Evolutionary conservation across 2,888 invertebrate genomes (phyloP), one percentile per base, ranked within the genome.

Genomic region (Leucozona laternaria): DNA sequence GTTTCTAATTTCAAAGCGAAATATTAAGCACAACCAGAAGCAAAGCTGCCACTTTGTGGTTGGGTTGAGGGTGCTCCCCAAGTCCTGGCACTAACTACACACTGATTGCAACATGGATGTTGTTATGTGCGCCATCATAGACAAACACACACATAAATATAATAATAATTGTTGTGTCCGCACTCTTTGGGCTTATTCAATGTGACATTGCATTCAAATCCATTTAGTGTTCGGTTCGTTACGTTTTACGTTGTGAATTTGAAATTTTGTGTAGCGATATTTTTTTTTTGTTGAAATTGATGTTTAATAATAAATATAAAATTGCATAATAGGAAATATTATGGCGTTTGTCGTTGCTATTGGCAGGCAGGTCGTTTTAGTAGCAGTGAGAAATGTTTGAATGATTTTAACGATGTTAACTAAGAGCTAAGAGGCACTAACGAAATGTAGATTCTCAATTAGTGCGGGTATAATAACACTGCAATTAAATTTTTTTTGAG

Each of bases 141-240:
- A 50, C 64, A 64, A 34, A 62, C 6, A 57, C 37, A 17, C 37
- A 66, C 53, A 71, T 25, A 22, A 7, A 60, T 8, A 40, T 40
- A 34, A 66, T 34, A 66, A 58, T 76, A 50, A 55, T 70, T 79
- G 79, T 71, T 80, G 22, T 60, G 60, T 60, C 60, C 60, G 22
- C 71, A 66, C 34, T 66, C 57, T 66, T 66, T 76, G 13, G 53
- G 43, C 31, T 53, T 64, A 84, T 80, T 48, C 84, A 60, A 79
- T 80, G 80, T 80, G 84, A 84, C 84, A 84, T 80, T 76, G 80
- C 80, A 79, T 79, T 80, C 79, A 80, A 84, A 80, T 84, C 84
- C 80, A 84, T 84, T 84, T 80, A 71, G 64, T 70, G 84, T 72
- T 66, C 71, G 71, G 84, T 84, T 84, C 80, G 80, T 84, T 84